Percentiles rank a stretch among this genome's conserved stretches.
Evolutionary conservation across 2,797 vertebrate species (phyloP).

Genomic region (Anisognathus igniventris): DNA sequence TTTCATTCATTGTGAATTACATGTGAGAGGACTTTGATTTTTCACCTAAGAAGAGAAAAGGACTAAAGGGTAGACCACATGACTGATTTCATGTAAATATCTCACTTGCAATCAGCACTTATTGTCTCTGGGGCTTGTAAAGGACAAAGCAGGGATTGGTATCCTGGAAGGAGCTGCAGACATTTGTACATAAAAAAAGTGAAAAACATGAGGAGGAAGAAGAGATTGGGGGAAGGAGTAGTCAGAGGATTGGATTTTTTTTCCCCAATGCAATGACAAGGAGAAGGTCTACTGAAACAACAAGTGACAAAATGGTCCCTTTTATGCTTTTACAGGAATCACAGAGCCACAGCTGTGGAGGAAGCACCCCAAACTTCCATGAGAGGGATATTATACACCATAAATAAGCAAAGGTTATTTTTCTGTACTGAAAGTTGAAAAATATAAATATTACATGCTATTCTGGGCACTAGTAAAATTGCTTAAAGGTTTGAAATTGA

Average conservation of each 20-base stretch:
- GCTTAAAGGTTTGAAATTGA: conserved; percentile 4
- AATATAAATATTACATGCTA: neutral
- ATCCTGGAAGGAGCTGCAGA: neutral
- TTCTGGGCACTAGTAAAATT: neutral
- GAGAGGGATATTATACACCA: neutral
- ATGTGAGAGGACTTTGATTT: conserved; percentile 40
- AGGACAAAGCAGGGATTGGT: conserved; percentile 8
- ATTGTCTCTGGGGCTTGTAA: conserved; percentile 26
- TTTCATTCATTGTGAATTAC: conserved; percentile 19
- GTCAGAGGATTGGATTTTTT: neutral
- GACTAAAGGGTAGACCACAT: neutral
- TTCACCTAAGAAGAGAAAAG: conserved; percentile 33
- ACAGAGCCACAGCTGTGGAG: neutral
- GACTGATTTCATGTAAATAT: conserved; percentile 4
- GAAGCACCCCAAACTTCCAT: neutral
- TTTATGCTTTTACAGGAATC: neutral
- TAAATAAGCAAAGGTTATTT: neutral
- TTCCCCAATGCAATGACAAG: neutral
- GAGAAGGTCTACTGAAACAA: neutral
- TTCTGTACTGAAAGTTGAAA: neutral
- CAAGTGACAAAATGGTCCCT: neutral
- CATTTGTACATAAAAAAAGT: neutral
- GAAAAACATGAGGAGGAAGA: neutral
- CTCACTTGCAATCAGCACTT: conserved; percentile 45
- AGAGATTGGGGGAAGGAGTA: neutral